phyloP scores from a whole-genome alignment of 1,140 invertebrate genomes.

The Bursaphelenchus mucronatus region DNA sequence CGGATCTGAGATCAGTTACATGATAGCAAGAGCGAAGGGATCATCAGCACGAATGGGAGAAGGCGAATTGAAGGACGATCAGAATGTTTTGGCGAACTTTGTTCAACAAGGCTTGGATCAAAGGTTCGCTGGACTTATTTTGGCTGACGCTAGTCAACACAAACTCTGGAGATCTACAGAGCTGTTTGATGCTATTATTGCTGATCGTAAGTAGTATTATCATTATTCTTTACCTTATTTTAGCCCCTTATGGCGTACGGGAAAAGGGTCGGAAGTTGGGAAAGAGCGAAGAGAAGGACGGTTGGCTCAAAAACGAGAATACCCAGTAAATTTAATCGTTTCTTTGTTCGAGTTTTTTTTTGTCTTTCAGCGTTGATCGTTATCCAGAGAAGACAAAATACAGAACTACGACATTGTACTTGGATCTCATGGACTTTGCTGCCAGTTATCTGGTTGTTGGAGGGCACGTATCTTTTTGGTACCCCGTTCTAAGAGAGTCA shows the following conservation, averaged over 20 bases:
- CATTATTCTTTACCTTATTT: constrained; percentile 31
- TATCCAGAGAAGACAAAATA: constrained; percentile 62
- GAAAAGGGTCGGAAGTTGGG: constrained; percentile 60
- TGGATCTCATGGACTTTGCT: constrained; percentile 64
- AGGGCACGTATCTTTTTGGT: constrained; percentile 64
- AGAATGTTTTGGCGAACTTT: constrained; percentile 63
- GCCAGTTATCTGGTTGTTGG: constrained; percentile 60
- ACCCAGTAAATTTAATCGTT: constrained; percentile 24
- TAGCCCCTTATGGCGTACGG: constrained; percentile 65
- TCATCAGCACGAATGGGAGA: constrained; percentile 62
- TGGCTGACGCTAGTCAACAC: constrained; percentile 63
- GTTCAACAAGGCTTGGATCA: constrained; percentile 62
- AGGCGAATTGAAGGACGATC: constrained; percentile 55
- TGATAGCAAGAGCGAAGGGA: constrained; percentile 62
- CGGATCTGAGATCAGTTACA: constrained; percentile 64
- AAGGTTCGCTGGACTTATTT: constrained; percentile 61
- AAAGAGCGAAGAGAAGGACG: constrained; percentile 32
- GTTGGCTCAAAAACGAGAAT: constrained; percentile 27
- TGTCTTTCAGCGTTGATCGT: constrained; percentile 53
- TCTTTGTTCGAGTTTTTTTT: constrained; percentile 18
- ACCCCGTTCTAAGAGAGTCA: constrained; percentile 62
- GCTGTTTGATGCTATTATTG: constrained; percentile 59
- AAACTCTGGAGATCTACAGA: constrained; percentile 60
- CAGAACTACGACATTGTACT: constrained; percentile 62
- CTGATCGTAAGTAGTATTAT: constrained; percentile 63